phyloP scores from a whole-genome alignment of 2,113 vertebrate genomes.

The Engystomops pustulosus region DNA sequence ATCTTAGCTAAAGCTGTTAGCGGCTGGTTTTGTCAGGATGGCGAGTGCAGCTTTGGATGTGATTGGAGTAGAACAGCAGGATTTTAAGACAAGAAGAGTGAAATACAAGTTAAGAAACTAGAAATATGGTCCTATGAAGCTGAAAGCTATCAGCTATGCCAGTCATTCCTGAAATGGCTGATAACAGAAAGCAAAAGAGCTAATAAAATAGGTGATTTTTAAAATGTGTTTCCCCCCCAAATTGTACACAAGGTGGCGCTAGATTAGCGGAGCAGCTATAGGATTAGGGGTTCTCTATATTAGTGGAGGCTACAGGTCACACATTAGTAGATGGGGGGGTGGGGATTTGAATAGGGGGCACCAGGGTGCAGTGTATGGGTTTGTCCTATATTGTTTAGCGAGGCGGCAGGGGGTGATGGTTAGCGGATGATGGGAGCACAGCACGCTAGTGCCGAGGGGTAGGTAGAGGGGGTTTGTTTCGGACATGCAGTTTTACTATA shows the following conservation, averaged over 20 bases:
- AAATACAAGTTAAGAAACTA: too few relatives aligned
- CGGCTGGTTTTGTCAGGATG: not conserved
- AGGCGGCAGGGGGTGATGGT: not conserved
- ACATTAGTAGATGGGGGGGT: slow-evolving; percentile 12
- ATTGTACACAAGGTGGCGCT: slow-evolving; percentile 9
- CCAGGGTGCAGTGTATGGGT: not conserved
- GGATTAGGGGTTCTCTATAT: not conserved
- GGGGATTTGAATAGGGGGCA: not conserved
- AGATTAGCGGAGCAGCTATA: not conserved
- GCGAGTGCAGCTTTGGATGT: slow-evolving; percentile 9
- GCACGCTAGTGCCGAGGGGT: not conserved
- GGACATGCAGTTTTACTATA: slow-evolving; percentile 82
- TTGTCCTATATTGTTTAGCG: slow-evolving; percentile 19
- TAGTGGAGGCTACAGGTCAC: not conserved
- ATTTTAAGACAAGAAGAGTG: too few relatives aligned
- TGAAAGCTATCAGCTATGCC: too few relatives aligned
- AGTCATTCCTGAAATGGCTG: too few relatives aligned
- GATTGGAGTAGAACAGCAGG: not conserved
- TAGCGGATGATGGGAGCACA: slow-evolving; percentile 17
- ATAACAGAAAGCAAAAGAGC: too few relatives aligned
- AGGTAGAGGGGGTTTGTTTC: not conserved
- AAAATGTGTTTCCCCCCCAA: too few relatives aligned
- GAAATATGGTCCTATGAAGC: too few relatives aligned
- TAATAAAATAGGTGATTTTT: too few relatives aligned
- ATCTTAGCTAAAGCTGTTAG: not conserved